Base-by-base conservation (phyloP, 2,888 invertebrate genomes). In the Eupeodes luniger region DNA sequence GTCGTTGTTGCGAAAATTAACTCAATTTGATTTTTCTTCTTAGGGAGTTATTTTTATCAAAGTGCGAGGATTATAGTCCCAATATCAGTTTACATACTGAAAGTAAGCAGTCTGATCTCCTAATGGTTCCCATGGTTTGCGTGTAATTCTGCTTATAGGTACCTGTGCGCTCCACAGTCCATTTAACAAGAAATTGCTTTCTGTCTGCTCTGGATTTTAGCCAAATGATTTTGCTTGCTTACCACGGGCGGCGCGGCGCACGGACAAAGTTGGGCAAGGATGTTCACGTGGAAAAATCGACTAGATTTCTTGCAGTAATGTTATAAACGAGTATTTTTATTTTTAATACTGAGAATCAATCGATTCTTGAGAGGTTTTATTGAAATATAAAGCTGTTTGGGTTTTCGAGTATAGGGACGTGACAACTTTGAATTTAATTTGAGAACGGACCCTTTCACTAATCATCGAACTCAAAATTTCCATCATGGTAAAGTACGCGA, bases 111-210 rank as follows among this genome's bases (percentile, higher is more conserved):
- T 66, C 69, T 64, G 76, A 76, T 51, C 62, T 74, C 57, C 81
- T 88, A 85, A 88, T 88, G 88, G 88, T 88, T 88, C 88, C 84
- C 88, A 88, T 72, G 88, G 80, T 72, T 44, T 55, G 19, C 53
- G 14, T 62, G 9, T 53, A 16, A 3, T 7, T 4, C 6, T 61
- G 36, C 9, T 16, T 44, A 12, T 12, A 27, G 59, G 55, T 59
- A 85, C 78, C 81, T 78, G 81, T 67, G 64, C 59, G 74, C 84
- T 61, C 12, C 9, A 49, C 49, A 74, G 64, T 51, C 69, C 78
- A 79, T 86, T 86, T 82, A 82, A 79, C 75, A 76, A 78, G 79
- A 88, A 88, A 88, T 88, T 88, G 85, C 81, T 81, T 78, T 85
- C 62, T 84, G 81, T 85, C 69, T 88, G 88, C 85, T 88, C 88